Evolutionary conservation across 2,888 invertebrate species (phyloP).

Genomic region (Amphipyra tragopoginis): DNA sequence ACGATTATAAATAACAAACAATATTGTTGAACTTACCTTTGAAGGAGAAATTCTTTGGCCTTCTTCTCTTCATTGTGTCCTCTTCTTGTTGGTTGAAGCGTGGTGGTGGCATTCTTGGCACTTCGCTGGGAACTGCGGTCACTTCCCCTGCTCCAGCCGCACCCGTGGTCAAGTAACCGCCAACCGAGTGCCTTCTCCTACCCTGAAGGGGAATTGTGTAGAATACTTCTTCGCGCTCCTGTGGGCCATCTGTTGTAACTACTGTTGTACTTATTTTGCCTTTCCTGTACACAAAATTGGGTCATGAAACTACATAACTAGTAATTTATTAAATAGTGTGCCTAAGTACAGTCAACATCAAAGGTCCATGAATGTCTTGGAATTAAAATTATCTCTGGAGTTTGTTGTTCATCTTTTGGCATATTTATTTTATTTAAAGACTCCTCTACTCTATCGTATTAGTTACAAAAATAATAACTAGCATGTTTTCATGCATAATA

Average conservation of each 20-base stretch:
- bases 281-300: slow-evolving; percentile 69
- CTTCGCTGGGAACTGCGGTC: slow-evolving; percentile 87
- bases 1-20: slow-evolving; percentile 6
- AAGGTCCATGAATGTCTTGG: too few relatives aligned
- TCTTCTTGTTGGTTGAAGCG: slow-evolving; percentile 78
- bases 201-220: slow-evolving; percentile 88
- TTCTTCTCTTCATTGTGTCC: slow-evolving; percentile 78
- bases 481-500: too few relatives aligned
- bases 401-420: too few relatives aligned
- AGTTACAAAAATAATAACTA: too few relatives aligned
- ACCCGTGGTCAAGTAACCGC: slow-evolving; percentile 90
- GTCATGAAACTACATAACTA: background rate
- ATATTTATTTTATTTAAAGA: too few relatives aligned
- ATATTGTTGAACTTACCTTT: slow-evolving; percentile 74
- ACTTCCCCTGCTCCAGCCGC: slow-evolving; percentile 80
- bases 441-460: too few relatives aligned
- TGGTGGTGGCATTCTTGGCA: slow-evolving; percentile 88
- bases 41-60: slow-evolving; percentile 82
- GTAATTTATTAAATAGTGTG: background rate
- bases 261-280: slow-evolving; percentile 83
- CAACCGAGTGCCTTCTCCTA: slow-evolving; percentile 91
- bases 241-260: slow-evolving; percentile 77
- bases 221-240: slow-evolving; percentile 91
- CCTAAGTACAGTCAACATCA: too few relatives aligned
- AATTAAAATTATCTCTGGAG: too few relatives aligned